Evolutionary conservation across 2,888 invertebrate species (phyloP).

Genomic region (Agonopterix arenella): DNA sequence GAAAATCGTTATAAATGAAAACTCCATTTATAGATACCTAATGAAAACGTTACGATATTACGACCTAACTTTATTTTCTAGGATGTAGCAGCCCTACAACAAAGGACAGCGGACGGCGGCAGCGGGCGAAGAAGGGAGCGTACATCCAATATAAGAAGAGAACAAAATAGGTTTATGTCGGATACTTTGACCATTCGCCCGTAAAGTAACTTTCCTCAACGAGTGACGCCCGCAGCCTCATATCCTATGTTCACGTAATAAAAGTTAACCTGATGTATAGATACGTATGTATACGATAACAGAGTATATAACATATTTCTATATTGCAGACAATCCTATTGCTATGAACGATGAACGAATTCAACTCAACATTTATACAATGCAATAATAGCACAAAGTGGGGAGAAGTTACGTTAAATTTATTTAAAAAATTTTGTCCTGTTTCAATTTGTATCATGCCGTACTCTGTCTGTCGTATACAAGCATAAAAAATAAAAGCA

Average conservation of each 20-base stretch:
- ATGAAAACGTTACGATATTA: not conserved
- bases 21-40: not conserved
- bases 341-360: too few relatives aligned
- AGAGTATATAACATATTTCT: too few relatives aligned
- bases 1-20: not conserved
- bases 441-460: too few relatives aligned
- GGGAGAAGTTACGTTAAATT: too few relatives aligned
- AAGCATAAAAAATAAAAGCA: too few relatives aligned
- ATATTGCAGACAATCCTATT: too few relatives aligned
- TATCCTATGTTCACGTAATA: conserved; percentile 2
- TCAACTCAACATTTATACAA: too few relatives aligned
- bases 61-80: conserved; percentile 6
- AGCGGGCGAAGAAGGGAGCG: conserved; percentile 60
- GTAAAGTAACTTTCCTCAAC: conserved; percentile 69
- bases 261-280: conserved; percentile 1
- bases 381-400: too few relatives aligned
- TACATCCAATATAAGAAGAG: conserved; percentile 76
- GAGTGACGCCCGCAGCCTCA: conserved; percentile 43
- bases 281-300: not conserved
- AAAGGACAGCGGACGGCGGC: conserved; percentile 52
- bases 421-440: too few relatives aligned
- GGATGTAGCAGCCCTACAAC: conserved; percentile 44
- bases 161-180: conserved; percentile 77
- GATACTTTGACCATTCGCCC: conserved; percentile 75
- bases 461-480: too few relatives aligned